These are phyloP conservation scores for Taxidea taxus DNA, from an alignment of 2,113 vertebrate genomes.

Conservation along the genomic window DNA sequence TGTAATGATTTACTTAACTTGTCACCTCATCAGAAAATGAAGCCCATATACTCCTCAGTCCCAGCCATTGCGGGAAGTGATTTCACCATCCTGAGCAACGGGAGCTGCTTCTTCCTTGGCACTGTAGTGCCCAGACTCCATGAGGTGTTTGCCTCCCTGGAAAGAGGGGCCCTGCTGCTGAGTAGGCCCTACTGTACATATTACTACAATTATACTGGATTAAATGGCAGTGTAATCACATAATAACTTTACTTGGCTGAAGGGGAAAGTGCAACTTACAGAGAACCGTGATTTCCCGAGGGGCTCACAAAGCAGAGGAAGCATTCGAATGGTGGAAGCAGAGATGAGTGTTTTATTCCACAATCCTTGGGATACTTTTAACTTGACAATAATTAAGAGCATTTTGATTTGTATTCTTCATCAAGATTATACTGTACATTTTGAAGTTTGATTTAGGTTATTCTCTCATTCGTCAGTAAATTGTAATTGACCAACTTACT, in stretches of 20 bases:
- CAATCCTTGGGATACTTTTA: constrained; percentile 41
- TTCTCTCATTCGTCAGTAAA: neutral
- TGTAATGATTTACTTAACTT: neutral
- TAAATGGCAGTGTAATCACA: constrained; percentile 40
- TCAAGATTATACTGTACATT: neutral
- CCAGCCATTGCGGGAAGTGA: neutral
- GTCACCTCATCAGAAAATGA: neutral
- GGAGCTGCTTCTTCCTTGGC: neutral
- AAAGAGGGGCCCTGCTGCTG: constrained; percentile 12
- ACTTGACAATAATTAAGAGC: neutral
- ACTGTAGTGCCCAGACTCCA: neutral
- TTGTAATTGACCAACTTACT: neutral
- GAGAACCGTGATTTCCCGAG: constrained; percentile 56
- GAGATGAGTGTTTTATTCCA: constrained; percentile 6
- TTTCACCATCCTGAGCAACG: neutral
- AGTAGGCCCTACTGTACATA: neutral
- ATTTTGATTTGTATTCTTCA: constrained; percentile 32
- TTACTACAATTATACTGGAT: constrained; percentile 18
- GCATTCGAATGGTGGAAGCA: neutral
- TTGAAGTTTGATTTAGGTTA: neutral
- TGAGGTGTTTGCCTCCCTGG: neutral
- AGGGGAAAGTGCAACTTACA: constrained; percentile 38
- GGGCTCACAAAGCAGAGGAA: constrained; percentile 33
- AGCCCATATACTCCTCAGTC: neutral
- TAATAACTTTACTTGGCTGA: constrained; percentile 59